A percentile compares a stretch with the other conserved stretches of the same genome.
phyloP scores from a whole-genome alignment of 2,888 invertebrate species.

The Dicyrtomina minuta region DNA sequence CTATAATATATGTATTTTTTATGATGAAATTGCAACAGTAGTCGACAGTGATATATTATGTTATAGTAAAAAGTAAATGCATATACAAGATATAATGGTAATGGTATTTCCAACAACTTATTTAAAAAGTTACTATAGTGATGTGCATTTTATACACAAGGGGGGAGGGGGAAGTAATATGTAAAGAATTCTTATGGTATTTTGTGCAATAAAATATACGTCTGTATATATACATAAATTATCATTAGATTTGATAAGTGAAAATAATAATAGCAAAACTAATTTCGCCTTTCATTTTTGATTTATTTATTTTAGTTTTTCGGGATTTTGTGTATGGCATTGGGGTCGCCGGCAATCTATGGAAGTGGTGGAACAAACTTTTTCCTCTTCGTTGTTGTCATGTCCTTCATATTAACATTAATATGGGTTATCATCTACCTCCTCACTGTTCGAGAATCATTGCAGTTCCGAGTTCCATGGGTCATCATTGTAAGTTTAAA shows the following conservation, averaged over 20 bases:
- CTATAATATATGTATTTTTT: too few species aligned
- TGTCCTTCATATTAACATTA: conserved; percentile 78
- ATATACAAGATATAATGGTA: too few species aligned
- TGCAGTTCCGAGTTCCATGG: conserved; percentile 80
- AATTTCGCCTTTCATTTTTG: too few species aligned
- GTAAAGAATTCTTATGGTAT: too few species aligned
- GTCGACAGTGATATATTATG: too few species aligned
- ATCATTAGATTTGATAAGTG: not conserved
- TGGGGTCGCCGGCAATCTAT: conserved; percentile 68
- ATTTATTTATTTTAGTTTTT: conserved; percentile 66
- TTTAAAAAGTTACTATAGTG: too few species aligned
- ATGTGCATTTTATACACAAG: too few species aligned
- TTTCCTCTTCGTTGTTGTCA: conserved; percentile 81
- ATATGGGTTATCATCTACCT: conserved; percentile 79
- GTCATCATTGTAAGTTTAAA: conserved; percentile 76
- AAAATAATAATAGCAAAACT: too few species aligned
- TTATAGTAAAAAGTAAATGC: too few species aligned
- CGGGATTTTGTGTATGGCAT: conserved; percentile 81
- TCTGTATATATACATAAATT: not conserved
- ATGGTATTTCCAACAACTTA: too few species aligned
- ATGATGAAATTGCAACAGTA: too few species aligned
- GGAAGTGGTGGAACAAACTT: conserved; percentile 66
- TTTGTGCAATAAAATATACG: not conserved
- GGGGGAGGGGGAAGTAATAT: too few species aligned
- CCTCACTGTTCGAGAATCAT: conserved; percentile 74